A percentile compares a stretch with the other conserved stretches of the same genome.
phyloP scores from a whole-genome alignment of 2,888 invertebrate genomes.

The Callosobruchus maculatus region DNA sequence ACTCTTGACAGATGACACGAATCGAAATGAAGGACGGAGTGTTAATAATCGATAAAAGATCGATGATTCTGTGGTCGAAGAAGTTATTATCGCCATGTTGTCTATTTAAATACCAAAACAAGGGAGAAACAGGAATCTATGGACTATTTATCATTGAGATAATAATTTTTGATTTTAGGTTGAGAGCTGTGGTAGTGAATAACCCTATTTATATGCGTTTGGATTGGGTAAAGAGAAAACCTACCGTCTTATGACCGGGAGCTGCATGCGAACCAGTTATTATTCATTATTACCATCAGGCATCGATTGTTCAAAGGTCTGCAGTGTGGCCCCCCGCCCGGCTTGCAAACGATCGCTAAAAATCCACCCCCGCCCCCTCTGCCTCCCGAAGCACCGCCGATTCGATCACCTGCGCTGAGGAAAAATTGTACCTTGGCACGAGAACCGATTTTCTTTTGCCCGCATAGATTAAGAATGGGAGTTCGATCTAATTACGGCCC shows the following conservation, averaged over 20 bases:
- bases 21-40: too few relatives aligned
- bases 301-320: slow-evolving; percentile 23
- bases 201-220: too few relatives aligned
- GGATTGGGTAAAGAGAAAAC: not conserved
- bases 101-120: too few relatives aligned
- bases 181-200: too few relatives aligned
- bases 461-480: not conserved
- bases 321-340: not conserved
- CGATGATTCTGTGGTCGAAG: too few relatives aligned
- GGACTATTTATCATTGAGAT: too few relatives aligned
- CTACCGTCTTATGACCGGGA: slow-evolving; percentile 1
- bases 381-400: not conserved
- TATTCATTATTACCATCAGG: slow-evolving; percentile 28
- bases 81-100: too few relatives aligned
- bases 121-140: too few relatives aligned
- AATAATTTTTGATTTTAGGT: too few relatives aligned
- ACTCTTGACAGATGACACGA: too few relatives aligned
- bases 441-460: not conserved
- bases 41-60: too few relatives aligned
- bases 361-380: not conserved
- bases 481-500: not conserved
- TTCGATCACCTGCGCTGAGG: not conserved
- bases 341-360: not conserved
- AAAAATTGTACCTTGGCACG: not conserved
- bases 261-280: slow-evolving; percentile 32